Base-by-base conservation (phyloP, 2,888 invertebrate genomes). In the Agonopterix arenella region DNA sequence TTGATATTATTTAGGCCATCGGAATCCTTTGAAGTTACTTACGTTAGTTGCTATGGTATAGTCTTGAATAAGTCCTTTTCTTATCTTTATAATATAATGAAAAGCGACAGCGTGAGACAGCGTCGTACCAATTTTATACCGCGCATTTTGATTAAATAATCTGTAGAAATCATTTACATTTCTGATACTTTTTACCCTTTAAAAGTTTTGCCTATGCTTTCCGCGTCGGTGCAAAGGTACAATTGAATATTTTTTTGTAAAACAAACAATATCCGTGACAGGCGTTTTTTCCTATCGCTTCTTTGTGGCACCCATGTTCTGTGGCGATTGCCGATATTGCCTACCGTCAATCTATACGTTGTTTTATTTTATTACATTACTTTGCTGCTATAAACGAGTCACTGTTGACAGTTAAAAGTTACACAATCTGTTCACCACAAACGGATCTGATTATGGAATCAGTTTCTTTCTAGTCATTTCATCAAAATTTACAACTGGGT, bases 271-370 rank as follows among this genome's bases (percentile, higher is more conserved):
- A 67, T 61, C 64, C 67, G 68, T 59, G 61, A 64, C 63, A 56
- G 65, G 62, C 57, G 68, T 71, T 67, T 69, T 66, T 42, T 38
- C 36, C 46, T 48, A 38, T 60, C 58, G 64, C 57, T 65, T 68
- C 68, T 73, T 70, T 72, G 66, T 64, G 60, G 59, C 55, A 65
- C 56, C 62, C 60, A 62, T 64, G 61, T 61, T 59, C 53, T 56
- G 64, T 59, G 61, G 62, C 64, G 70, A 73, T 69, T 70, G 72
- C 62, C 65, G 66, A 66, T 71, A 64, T 64, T 60, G 62, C 60
- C 57, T 57, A 55, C 53, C 52, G 53, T 49, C 43, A 45, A 45
- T 54, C 52, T 49, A n/a, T n/a, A 44, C 54, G 47, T 59, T 57
- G 54, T 59, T 61, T 57, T 57, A 56, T 54, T 53, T 58, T 47